A percentile compares a stretch with the other conserved stretches of the same genome.
Conservation (phyloP, 2,888 invertebrate species). For the Leptopterna dolabrata region DNA sequence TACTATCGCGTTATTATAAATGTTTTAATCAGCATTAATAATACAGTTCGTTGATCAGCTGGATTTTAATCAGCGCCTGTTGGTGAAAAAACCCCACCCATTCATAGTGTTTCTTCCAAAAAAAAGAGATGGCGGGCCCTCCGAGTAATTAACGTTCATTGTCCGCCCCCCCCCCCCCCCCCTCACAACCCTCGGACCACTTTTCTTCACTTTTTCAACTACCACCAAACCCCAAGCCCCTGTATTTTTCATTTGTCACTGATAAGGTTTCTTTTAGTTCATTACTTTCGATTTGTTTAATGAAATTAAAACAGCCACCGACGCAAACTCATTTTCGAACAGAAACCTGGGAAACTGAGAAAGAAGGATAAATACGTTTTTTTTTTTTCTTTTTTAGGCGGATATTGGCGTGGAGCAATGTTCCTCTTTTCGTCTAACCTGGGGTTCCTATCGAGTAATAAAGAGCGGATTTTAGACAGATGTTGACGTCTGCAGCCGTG, state of each 20-base stretch:
- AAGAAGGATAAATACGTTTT: neutral
- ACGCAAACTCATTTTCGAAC: neutral
- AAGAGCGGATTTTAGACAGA: neutral
- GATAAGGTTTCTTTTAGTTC: slow-evolving; percentile 3
- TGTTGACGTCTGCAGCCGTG: neutral
- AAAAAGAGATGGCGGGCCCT: neutral
- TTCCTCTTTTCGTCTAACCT: neutral
- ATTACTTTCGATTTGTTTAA: slow-evolving; percentile 6
- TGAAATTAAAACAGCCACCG: neutral
- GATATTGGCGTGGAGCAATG: neutral
- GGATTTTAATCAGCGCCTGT: neutral
- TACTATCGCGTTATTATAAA: too few relatives aligned
- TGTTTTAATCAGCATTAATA: too few relatives aligned
- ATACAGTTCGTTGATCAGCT: neutral
- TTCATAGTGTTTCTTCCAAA: neutral
- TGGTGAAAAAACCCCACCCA: neutral
- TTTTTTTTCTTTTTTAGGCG: neutral
- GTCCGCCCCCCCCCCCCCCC: neutral
- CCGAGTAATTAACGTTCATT: neutral
- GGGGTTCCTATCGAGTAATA: neutral
- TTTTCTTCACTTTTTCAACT: neutral
- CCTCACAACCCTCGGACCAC: too few relatives aligned
- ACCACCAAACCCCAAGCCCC: neutral
- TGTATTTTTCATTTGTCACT: neutral
- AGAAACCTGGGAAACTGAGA: too few relatives aligned